Conservation (phyloP, 37 sponge, comb jelly and placozoan genomes). For the Theonella swinhoei region DNA sequence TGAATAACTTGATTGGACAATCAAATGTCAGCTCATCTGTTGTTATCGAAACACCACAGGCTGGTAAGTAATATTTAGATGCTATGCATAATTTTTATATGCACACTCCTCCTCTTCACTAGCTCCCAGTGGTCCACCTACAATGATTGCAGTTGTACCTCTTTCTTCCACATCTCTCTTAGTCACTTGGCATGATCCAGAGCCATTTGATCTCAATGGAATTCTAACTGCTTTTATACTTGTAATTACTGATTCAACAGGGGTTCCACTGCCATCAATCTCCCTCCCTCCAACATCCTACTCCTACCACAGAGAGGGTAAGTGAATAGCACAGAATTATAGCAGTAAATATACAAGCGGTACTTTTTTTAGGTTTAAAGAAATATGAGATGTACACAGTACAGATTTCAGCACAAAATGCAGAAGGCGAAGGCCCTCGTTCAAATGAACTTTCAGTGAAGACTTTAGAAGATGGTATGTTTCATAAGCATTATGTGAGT, state of each 20-base stretch:
- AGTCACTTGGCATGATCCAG: neutral
- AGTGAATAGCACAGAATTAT: neutral
- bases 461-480: neutral
- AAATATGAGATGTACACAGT: neutral
- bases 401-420: neutral
- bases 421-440: neutral
- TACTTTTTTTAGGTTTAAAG: neutral
- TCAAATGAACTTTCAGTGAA: neutral
- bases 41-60: too few relatives aligned
- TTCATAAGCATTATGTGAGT: too few relatives aligned
- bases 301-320: neutral
- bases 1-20: neutral
- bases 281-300: too few relatives aligned
- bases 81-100: neutral
- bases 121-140: neutral
- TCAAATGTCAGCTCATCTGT: too few relatives aligned
- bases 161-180: neutral
- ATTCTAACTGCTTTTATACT: neutral
- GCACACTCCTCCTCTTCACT: neutral
- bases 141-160: neutral
- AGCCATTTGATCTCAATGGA: neutral
- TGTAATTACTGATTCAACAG: neutral
- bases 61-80: too few relatives aligned
- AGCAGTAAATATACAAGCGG: too few relatives aligned
- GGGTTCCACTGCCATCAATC: neutral